Evolutionary conservation across 2,113 vertebrate genomes (phyloP), one percentile per base, ranked within the genome.

Genomic region (Fregata magnificens): DNA sequence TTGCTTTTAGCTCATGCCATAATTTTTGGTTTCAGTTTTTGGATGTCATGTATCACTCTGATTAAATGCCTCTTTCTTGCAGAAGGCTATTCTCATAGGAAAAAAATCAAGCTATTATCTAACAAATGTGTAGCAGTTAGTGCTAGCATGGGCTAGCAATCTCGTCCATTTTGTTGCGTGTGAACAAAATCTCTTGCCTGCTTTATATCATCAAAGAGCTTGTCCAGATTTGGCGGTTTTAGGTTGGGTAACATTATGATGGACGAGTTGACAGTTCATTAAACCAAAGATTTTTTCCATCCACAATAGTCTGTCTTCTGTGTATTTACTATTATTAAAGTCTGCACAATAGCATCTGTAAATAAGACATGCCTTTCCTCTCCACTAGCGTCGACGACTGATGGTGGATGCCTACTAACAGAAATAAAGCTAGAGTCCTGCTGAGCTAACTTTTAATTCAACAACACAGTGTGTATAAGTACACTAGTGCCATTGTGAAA

Each of bases 231-330:
- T 88, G 95, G 96, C 0, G 76, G 91, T 86, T 97, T 97, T 93
- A 96, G 95, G 93, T 94, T 97, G 94, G 88, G 94, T 96, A 97
- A 95, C 74, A 65, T 88, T 90, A 66, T 94, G 96, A 98, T 95
- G 91, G 95, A 96, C 58, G 82, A 96, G 96, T 95, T 97, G 95
- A 97, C 96, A 97, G 95, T 97, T 97, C 95, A 95, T 97, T 97
- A 97, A 96, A 73, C 82, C 91, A 79, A 94, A 92, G 83, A 96
- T 95, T 95, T 96, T 96, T 96, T 94, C 95, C 81, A 0, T 88
- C 82, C 94, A 94, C 95, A 93, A 89, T 93, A 86, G 81, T 92
- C 95, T 86, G 72, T 94, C 94, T 96, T 97, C 93, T 97, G 76
- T 93, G 88, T 97, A 89, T 97, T 97, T 97, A 91, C 92, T 96